phyloP scores from a whole-genome alignment of 2,113 vertebrate species.

The Muntiacus reevesi region DNA sequence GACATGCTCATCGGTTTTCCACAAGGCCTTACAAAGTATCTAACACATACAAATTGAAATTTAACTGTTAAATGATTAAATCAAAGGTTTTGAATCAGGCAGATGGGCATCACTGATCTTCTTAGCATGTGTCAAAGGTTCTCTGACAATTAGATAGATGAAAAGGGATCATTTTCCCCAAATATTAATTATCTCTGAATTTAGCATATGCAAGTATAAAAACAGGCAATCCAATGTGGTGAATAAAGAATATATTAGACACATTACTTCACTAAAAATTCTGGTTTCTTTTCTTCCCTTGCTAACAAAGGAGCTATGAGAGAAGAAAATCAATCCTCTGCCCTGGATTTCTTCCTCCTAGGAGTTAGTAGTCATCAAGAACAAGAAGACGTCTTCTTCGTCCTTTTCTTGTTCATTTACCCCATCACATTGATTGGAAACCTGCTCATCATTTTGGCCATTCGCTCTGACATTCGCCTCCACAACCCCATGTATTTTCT shows the following conservation, averaged over 20 bases:
- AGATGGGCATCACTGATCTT: background rate
- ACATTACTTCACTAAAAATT: background rate
- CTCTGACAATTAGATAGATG: background rate
- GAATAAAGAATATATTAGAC: background rate
- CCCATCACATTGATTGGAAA: slow-evolving; percentile 58
- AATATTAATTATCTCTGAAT: background rate
- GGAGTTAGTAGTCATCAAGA: slow-evolving; percentile 33
- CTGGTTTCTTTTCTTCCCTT: background rate
- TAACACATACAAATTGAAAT: background rate
- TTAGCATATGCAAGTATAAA: background rate
- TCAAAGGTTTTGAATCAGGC: background rate
- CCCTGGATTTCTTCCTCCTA: slow-evolving; percentile 43
- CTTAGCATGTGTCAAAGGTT: background rate
- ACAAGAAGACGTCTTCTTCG: slow-evolving; percentile 43
- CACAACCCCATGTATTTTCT: slow-evolving; percentile 72
- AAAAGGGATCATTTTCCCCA: background rate
- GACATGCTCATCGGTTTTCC: background rate
- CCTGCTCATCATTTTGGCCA: slow-evolving; percentile 56
- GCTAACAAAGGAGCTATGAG: background rate
- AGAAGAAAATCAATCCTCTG: slow-evolving; percentile 23
- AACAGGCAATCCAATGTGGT: background rate
- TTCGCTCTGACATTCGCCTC: background rate
- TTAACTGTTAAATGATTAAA: background rate
- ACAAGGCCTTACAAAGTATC: background rate
- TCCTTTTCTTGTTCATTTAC: slow-evolving; percentile 63